These are phyloP conservation scores for Xenotilapia caudafasciata DNA, from an alignment of 2,113 vertebrate genomes.

Conservation along the genomic window DNA sequence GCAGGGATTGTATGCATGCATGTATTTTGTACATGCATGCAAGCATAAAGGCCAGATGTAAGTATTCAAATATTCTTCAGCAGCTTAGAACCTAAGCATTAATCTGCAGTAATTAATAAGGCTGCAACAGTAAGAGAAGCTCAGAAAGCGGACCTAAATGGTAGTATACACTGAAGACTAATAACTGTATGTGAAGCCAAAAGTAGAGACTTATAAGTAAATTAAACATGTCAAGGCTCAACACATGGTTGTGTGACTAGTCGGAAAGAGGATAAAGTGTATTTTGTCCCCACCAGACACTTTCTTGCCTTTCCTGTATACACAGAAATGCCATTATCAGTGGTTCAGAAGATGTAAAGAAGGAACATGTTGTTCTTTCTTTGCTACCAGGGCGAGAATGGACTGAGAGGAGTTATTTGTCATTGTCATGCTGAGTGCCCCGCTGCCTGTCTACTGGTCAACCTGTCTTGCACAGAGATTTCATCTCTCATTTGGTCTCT, in stretches of 20 bases:
- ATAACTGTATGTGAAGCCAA: not conserved
- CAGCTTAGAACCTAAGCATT: not conserved
- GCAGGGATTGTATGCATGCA: not conserved
- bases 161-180: not conserved
- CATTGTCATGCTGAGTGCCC: slow-evolving; percentile 33
- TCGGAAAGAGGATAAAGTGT: not conserved
- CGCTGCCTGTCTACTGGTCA: slow-evolving; percentile 6
- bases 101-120: not conserved
- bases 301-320: not conserved
- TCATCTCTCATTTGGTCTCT: not conserved
- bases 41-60: not conserved
- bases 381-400: slow-evolving; percentile 43
- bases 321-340: slow-evolving; percentile 50
- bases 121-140: not conserved
- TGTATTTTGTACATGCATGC: not conserved
- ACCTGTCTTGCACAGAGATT: not conserved
- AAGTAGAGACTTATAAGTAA: not conserved
- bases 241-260: not conserved
- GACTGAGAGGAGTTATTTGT: slow-evolving; percentile 36
- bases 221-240: not conserved
- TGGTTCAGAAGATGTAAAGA: slow-evolving; percentile 27
- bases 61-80: slow-evolving; percentile 8
- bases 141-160: not conserved
- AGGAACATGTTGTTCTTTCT: slow-evolving; percentile 45
- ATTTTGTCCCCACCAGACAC: not conserved